A percentile compares a stretch with the other conserved stretches of the same genome.
Conservation (phyloP, 2,113 vertebrate species). For the Romanogobio albipinnatus region DNA sequence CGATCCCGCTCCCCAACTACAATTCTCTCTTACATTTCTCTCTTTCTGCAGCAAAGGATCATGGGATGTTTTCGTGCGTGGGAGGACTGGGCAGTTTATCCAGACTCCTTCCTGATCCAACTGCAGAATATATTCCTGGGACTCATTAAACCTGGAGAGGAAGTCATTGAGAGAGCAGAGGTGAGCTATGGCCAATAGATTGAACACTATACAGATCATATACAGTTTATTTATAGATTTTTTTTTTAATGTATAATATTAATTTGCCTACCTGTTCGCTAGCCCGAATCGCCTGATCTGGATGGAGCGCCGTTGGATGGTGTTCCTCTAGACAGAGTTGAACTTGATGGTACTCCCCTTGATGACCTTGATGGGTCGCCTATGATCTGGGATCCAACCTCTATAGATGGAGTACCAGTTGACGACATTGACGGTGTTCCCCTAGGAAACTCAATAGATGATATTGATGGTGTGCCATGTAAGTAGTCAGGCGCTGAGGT, state of each 20-base stretch:
- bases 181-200: conserved; percentile 56
- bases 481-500: conserved; percentile 50
- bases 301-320: conserved; percentile 67
- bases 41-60: conserved; percentile 76
- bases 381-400: conserved; percentile 73
- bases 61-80: conserved; percentile 80
- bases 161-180: conserved; percentile 63
- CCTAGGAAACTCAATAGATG: conserved; percentile 69
- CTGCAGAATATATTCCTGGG: conserved; percentile 83
- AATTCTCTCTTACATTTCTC: background rate
- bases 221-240: no score
- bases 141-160: conserved; percentile 73
- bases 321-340: conserved; percentile 62
- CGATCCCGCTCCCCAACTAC: background rate
- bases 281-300: conserved; percentile 64
- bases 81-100: conserved; percentile 85
- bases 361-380: conserved; percentile 80
- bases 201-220: no score
- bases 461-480: conserved; percentile 82
- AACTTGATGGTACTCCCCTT: conserved; percentile 60
- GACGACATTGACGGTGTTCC: conserved; percentile 81
- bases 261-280: background rate
- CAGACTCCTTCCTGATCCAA: conserved; percentile 79
- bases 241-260: background rate
- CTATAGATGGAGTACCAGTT: conserved; percentile 75